phyloP scores from a whole-genome alignment of 2,888 invertebrate genomes.

The Harpagoxenus sublaevis region DNA sequence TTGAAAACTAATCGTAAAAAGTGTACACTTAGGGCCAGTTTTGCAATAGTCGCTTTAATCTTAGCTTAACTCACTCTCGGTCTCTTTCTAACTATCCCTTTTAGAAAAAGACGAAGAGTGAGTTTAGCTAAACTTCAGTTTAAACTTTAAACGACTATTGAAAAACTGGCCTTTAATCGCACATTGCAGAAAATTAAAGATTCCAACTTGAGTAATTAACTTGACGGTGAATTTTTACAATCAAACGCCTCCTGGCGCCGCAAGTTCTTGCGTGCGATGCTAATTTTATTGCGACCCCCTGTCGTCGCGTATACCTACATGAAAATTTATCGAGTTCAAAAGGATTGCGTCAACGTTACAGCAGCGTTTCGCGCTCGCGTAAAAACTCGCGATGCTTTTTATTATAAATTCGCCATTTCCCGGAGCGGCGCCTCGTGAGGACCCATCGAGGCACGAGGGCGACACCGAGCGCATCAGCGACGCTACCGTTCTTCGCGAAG shows the following conservation, averaged over 20 bases:
- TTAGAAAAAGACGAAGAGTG: too few relatives aligned
- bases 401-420: conserved; percentile 54
- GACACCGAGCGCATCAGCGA: conserved; percentile 12
- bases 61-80: too few relatives aligned
- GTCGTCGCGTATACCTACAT: not conserved
- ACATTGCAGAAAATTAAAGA: not conserved
- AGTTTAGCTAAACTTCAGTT: too few relatives aligned
- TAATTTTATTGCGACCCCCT: conserved; percentile 36
- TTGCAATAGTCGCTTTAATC: too few relatives aligned
- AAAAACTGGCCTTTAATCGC: not conserved
- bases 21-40: too few relatives aligned
- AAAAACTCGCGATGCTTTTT: conserved; percentile 55
- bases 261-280: conserved; percentile 24
- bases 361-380: conserved; percentile 39
- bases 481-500: conserved; percentile 30
- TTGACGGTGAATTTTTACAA: not conserved
- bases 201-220: not conserved
- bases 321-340: conserved; percentile 45
- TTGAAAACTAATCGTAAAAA: not conserved
- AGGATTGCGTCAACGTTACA: conserved; percentile 19
- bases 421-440: conserved; percentile 35
- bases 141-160: too few relatives aligned
- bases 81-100: too few relatives aligned
- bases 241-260: not conserved
- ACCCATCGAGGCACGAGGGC: conserved; percentile 1